Percentiles rank a stretch among this genome's conserved stretches.
These are phyloP conservation scores for Erpetoichthys calabaricus DNA, from an alignment of 2,797 vertebrate species.

Conservation along the genomic window DNA sequence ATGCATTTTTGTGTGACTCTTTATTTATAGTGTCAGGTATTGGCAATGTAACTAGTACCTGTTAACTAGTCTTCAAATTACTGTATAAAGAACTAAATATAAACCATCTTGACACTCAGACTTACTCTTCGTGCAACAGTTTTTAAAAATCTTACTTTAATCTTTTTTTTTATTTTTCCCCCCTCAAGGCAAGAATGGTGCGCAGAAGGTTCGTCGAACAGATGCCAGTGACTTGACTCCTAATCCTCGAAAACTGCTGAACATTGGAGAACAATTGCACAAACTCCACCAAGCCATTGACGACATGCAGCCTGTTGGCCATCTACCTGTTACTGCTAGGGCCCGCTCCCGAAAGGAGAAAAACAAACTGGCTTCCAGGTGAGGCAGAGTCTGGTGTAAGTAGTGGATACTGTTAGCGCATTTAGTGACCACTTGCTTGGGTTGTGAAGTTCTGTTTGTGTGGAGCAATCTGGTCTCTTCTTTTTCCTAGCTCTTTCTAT, in stretches of 20 bases:
- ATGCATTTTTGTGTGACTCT: no score
- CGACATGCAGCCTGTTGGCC: slow-evolving; percentile 47
- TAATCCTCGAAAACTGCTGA: slow-evolving; percentile 50
- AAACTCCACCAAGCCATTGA: slow-evolving; percentile 52
- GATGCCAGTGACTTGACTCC: slow-evolving; percentile 55
- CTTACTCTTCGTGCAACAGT: no score
- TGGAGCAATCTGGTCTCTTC: no score
- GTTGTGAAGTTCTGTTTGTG: no score
- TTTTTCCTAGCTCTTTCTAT: no score
- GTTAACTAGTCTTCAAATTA: no score
- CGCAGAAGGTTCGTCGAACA: slow-evolving; percentile 45
- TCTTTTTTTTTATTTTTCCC: not conserved
- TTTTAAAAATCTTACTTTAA: not conserved
- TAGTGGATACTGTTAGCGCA: no score
- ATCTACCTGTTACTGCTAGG: slow-evolving; percentile 45
- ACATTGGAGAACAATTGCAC: slow-evolving; percentile 52
- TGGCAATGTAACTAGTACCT: no score
- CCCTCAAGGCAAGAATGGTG: slow-evolving; percentile 2
- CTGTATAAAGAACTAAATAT: no score
- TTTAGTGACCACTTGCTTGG: no score
- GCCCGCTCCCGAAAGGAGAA: slow-evolving; percentile 54
- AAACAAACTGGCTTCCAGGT: slow-evolving; percentile 58
- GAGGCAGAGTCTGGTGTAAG: slow-evolving; percentile 4
- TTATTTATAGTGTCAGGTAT: no score
- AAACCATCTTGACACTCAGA: no score